Evolutionary conservation across 2,113 vertebrate genomes (phyloP).

Genomic region (Manacus vitellinus): DNA sequence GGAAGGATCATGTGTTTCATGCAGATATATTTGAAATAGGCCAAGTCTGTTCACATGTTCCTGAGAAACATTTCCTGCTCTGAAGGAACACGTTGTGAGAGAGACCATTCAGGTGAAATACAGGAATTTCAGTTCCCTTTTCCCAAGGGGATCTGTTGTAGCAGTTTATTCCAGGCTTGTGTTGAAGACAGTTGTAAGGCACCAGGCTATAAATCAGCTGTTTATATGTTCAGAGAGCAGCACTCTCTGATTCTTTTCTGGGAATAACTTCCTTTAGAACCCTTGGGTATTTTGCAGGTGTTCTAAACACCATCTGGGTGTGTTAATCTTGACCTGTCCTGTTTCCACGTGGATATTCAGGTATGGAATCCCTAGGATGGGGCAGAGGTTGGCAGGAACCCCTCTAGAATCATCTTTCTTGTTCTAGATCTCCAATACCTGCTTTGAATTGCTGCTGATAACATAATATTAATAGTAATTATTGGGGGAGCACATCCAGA

Average conservation of each 20-base stretch:
- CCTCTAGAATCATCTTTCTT: not conserved
- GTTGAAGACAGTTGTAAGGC: not conserved
- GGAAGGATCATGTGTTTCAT: not conserved
- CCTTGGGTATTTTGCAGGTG: not conserved
- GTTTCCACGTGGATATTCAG: not conserved
- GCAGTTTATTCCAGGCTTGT: not conserved
- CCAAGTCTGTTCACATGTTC: not conserved
- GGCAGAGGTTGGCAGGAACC: not conserved
- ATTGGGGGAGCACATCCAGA: not conserved
- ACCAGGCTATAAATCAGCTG: not conserved
- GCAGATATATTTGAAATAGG: not conserved
- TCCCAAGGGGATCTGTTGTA: not conserved
- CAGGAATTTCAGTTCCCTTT: accelerated
- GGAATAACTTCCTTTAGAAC: not conserved
- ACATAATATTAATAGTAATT: not conserved
- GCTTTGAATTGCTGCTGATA: not conserved
- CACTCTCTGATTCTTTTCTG: not conserved
- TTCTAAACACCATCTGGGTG: not conserved
- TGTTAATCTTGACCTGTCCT: not conserved
- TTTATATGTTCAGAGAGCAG: not conserved
- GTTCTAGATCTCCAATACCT: not conserved
- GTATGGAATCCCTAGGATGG: not conserved
- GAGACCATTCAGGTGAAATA: not conserved
- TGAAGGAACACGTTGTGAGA: not conserved
- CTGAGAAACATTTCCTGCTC: not conserved